phyloP scores from a whole-genome alignment of 1,140 invertebrate species.

The Anastrepha obliqua region DNA sequence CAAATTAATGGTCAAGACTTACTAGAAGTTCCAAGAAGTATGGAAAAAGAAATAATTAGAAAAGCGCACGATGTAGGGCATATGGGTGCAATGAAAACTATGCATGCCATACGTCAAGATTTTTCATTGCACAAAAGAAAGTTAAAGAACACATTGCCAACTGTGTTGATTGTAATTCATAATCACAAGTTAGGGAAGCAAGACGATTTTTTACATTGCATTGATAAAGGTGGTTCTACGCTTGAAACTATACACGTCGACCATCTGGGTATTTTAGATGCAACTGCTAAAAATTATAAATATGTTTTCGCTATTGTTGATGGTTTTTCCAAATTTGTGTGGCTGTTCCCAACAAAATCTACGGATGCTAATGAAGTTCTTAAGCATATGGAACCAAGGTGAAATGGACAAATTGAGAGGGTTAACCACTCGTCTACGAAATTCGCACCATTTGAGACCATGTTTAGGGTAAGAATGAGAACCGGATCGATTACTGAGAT shows the following conservation, averaged over 20 bases:
- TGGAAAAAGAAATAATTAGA: conserved; percentile 33
- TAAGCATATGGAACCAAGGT: not conserved
- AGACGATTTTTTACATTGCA: not conserved
- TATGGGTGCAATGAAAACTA: not conserved
- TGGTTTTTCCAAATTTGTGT: too few relatives aligned
- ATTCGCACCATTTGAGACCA: not conserved
- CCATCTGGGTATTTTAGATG: not conserved
- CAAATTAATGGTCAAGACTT: not conserved
- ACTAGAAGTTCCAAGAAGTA: not conserved
- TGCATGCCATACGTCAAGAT: not conserved
- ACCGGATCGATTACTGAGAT: too few relatives aligned
- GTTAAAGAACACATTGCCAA: conserved; percentile 59
- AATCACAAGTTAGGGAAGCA: not conserved
- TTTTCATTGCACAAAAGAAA: not conserved
- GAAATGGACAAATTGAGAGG: conserved; percentile 2
- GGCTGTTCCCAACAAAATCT: too few relatives aligned
- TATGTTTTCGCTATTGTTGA: too few relatives aligned
- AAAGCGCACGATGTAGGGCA: too few relatives aligned
- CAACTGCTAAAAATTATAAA: too few relatives aligned
- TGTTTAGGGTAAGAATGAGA: too few relatives aligned
- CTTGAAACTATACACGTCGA: not conserved
- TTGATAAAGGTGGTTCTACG: not conserved
- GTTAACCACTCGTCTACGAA: not conserved
- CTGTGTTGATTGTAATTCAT: not conserved
- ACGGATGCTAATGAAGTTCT: too few relatives aligned